Evolutionary conservation across 2,888 invertebrate species (phyloP), one percentile per base, ranked within the genome.

Genomic region (Trichacis sp.): DNA sequence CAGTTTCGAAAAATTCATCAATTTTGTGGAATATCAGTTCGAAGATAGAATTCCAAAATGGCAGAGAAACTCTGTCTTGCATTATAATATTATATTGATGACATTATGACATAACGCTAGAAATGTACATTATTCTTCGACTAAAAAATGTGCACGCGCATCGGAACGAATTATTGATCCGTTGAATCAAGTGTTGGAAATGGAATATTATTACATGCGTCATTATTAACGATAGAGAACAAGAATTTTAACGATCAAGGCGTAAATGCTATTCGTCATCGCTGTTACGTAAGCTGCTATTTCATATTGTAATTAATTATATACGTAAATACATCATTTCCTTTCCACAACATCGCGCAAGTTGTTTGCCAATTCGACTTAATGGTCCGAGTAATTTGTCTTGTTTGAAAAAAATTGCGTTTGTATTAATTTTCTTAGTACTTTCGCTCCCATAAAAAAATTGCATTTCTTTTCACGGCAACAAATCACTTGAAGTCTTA

Each of bases 221-320:
- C 68, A 68, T 68, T 68, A 68, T 64, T 64, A 61, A 58, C 61
- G 68, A 61, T 64, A 64, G 64, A 45, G 61, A 64, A 64, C 50
- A 61, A 61, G 60, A 54, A 58, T 64, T 68, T 64, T 58, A 68
- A 68, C 61, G 68, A 58, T 52, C 68, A 49, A 52, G 38, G 49
- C 29, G 51, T 57, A 48, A 64, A 64, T 50, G 68, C 68, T 52
- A 64, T 68, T 64, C 54, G 68, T 68, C 68, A 68, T 64, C 61
- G 61, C 54, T 58, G 54, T 52, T 68, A 58, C 61, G 52, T 53
- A 62, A 68, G 60, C 58, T 52, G 58, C 58, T 53, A 64, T 68
- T 68, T 58, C 58, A 55, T 48, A 61, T 64, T 64, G 58, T 68
- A 64, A 68, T 68, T 64, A 68, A 68, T 68, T 68, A 64, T n/a